Evolutionary conservation across 2,113 vertebrate species (phyloP).

Genomic region (Melanocharis versteri): DNA sequence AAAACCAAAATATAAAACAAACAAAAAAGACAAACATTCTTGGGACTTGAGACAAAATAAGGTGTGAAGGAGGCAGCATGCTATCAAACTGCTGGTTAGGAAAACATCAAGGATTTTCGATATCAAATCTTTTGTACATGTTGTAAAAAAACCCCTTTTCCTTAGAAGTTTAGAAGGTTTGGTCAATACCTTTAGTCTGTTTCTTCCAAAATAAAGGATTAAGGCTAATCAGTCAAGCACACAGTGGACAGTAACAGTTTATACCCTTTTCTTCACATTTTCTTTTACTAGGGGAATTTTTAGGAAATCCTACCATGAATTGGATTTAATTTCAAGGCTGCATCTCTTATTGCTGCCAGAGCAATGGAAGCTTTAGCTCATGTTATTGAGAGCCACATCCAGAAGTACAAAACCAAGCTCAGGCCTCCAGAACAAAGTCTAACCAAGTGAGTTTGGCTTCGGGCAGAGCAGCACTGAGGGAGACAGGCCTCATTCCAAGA

Average conservation of each 20-base stretch:
- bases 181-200: neutral
- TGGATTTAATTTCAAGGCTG: neutral
- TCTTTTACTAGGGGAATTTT: neutral
- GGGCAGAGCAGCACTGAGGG: neutral
- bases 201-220: neutral
- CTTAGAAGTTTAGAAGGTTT: neutral
- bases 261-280: neutral
- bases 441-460: neutral
- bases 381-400: neutral
- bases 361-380: neutral
- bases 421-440: neutral
- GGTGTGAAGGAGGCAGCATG: neutral
- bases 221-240: neutral
- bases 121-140: neutral
- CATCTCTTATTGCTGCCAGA: neutral
- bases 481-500: neutral
- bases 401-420: neutral
- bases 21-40: neutral
- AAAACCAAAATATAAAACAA: neutral
- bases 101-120: neutral
- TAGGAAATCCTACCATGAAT: neutral
- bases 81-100: neutral
- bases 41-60: neutral
- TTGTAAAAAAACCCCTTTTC: neutral
- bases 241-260: neutral